Evolutionary conservation across 2,797 vertebrate genomes (phyloP), one percentile per base, ranked within the genome.

Genomic region (Urophycis tenuis): DNA sequence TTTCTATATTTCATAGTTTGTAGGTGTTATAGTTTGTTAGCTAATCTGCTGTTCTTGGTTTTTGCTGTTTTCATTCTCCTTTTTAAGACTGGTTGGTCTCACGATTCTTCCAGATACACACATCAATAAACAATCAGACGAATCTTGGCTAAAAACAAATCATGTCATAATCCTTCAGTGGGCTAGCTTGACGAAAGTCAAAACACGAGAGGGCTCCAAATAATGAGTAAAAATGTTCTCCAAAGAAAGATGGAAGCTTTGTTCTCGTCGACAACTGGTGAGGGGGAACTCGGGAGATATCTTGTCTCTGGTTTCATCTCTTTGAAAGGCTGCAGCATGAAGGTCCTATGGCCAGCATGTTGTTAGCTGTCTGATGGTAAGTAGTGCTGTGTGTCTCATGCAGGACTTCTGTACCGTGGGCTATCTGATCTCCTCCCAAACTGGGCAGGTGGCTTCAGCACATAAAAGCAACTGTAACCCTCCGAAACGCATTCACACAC

Each of bases 371-470:
- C 35, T 60, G 36, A 11, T 75, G n/a, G 5, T 6, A 6, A 71
- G 67, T 45, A 33, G 31, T 78, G 45, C 71, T 30, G 41, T 35
- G 36, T 34, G 19, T 35, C 60, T 69, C 29, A 31, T 39, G 30
- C 7, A 29, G 36, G 31, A 32, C 41, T 53, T 32, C 72, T 75
- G 60, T 34, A 34, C 72, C 41, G 30, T 41, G 14, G 30, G 36
- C 36, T 29, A 80, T 82, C 83, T 80, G 78, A 84, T 82, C 69
- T 71, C 70, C 45, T 75, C 33, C 81, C 81, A 74, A 81, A 49
- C 67, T 64, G 73, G 71, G 49, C 73, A 80, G 77, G 76, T 78
- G 75, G 14, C 35, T 33, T 77, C 39, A 8, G 5, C 69, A 83
- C 80, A 77, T 83, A 72, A 85, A 84, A 83, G 81, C 69, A 75